These are phyloP conservation scores for Prochilodus magdalenae DNA, from an alignment of 2,113 vertebrate species.

Conservation along the genomic window DNA sequence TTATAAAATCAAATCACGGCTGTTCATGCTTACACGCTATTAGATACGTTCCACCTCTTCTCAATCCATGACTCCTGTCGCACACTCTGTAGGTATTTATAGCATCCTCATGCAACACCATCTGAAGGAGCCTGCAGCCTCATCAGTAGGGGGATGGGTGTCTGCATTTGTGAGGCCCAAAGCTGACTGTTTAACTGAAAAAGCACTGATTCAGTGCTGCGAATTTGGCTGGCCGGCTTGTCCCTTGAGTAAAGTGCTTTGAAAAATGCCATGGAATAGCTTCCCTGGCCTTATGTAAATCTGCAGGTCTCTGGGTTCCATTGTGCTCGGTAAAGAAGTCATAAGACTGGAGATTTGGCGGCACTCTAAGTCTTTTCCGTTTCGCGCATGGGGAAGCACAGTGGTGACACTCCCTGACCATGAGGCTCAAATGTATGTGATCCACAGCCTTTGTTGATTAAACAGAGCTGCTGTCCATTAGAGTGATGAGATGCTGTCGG, in stretches of 20 bases:
- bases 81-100: too few relatives aligned
- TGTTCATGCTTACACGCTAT: too few relatives aligned
- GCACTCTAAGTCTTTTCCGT: not conserved
- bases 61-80: too few relatives aligned
- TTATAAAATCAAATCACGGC: too few relatives aligned
- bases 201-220: conserved; percentile 15
- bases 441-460: conserved; percentile 62
- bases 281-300: conserved; percentile 38
- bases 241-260: conserved; percentile 24
- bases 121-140: too few relatives aligned
- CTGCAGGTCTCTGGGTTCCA: conserved; percentile 55
- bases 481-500: conserved; percentile 23
- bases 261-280: conserved; percentile 35
- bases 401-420: conserved; percentile 56
- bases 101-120: too few relatives aligned
- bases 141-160: not conserved
- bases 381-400: conserved; percentile 59
- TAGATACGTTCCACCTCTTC: too few relatives aligned
- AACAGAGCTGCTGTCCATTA: conserved; percentile 55
- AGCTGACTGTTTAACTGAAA: conserved; percentile 13
- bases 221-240: conserved; percentile 8
- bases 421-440: conserved; percentile 49
- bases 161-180: not conserved
- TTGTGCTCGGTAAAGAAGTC: conserved; percentile 50
- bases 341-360: not conserved